phyloP scores from a whole-genome alignment of 1,140 invertebrate genomes.

The Pseudoatta argentina region DNA sequence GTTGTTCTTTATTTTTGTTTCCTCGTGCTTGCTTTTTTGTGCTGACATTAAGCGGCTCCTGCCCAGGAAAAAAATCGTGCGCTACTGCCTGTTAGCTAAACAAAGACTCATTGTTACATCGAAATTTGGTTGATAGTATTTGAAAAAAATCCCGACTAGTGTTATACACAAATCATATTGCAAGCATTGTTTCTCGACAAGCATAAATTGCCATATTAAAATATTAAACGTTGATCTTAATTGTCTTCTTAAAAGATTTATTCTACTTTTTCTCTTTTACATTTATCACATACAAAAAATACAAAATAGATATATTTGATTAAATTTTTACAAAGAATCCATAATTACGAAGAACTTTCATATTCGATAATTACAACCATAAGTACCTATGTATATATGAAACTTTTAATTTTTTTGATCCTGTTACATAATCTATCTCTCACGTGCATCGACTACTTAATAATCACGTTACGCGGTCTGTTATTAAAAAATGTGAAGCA shows the following conservation, averaged over 20 bases:
- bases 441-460: not conserved
- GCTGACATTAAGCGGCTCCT: slow-evolving; percentile 31
- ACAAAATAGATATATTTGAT: not conserved
- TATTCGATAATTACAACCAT: slow-evolving; percentile 3
- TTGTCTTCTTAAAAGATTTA: not conserved
- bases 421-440: not conserved
- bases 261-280: not conserved
- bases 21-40: slow-evolving; percentile 42
- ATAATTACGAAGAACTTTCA: not conserved
- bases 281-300: not conserved
- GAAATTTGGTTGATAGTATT: slow-evolving; percentile 81
- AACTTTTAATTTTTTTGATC: not conserved
- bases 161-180: not conserved
- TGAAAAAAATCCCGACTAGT: not conserved
- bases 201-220: not conserved
- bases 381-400: not conserved
- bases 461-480: not conserved
- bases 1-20: slow-evolving; percentile 42
- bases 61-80: not conserved
- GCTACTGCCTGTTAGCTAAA: slow-evolving; percentile 70
- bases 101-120: slow-evolving; percentile 75
- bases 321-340: not conserved
- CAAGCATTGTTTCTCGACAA: not conserved
- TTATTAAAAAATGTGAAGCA: slow-evolving; percentile 10
- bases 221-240: not conserved